Evolutionary conservation across 2,888 invertebrate genomes (phyloP), one percentile per base, ranked within the genome.

Genomic region (Thera obeliscata): DNA sequence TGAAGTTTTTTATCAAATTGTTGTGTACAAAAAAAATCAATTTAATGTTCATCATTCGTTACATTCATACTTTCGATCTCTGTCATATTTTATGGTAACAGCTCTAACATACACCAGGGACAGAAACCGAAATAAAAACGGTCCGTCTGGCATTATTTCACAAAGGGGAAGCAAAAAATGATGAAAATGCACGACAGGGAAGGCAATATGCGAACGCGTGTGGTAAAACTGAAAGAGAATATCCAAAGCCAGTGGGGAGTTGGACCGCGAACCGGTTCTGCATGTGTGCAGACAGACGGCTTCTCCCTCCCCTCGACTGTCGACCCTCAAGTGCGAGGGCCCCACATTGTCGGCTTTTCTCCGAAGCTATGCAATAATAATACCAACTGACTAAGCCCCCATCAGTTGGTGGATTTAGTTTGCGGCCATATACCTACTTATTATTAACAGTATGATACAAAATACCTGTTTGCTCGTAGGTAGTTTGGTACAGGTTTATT

Each of bases 221-320:
- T 88, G 90, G 87, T 84, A 81, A 83, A 82, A 86, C 84, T 84
- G 82, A 92, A 84, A 87, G 87, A 87, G 87, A 86, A 76, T 76
- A 78, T 81, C 79, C 80, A 85, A 87, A 82, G 84, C 85, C 86
- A 88, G 87, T 87, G 88, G 90, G 90, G 89, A 91, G 90, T 87
- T 82, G 80, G 87, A 88, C 85, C 89, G 87, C 87, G 84, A 91
- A 91, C 92, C 91, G 91, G 93, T 90, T 90, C 91, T 91, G 90
- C 91, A 91, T 90, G 92, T 89, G 91, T 90, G 91, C 89, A 89
- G 86, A 83, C 85, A 85, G 89, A 86, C 89, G 87, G 87, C 87
- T 85, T 86, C 73, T 69, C 89, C 89, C 88, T 83, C 88, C 89
- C 89, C 90, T 86, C 89, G 85, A 85, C 83, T 87, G 87, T 83